Evolutionary conservation across 2,797 vertebrate species (phyloP).

Genomic region (Brachyalestes nurse): DNA sequence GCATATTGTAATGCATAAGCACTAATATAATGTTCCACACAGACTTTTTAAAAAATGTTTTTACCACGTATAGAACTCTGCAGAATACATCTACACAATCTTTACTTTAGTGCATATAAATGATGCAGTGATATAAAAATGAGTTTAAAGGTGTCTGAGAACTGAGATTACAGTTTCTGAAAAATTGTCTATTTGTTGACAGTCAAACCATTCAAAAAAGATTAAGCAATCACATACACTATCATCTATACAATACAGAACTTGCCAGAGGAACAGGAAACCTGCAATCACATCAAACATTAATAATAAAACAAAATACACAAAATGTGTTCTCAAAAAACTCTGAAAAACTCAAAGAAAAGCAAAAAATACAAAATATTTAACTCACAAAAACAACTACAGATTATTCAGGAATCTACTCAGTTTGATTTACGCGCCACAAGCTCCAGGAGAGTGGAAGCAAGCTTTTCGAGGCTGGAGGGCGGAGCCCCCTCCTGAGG

Average conservation of each 20-base stretch:
- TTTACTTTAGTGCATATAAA: no score
- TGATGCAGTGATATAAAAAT: no score
- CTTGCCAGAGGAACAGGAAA: neutral
- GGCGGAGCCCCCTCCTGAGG: slow-evolving; percentile 56
- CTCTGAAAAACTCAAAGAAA: neutral
- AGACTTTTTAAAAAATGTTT: no score
- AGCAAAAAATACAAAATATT: neutral
- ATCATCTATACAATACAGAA: neutral
- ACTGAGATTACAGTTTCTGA: no score
- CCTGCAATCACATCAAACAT: neutral
- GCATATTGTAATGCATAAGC: no score
- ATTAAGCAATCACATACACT: neutral
- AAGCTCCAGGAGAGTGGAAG: slow-evolving; percentile 73
- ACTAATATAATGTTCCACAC: no score
- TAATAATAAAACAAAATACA: neutral
- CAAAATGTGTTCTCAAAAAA: neutral
- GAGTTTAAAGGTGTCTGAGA: no score
- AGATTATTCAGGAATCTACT: neutral
- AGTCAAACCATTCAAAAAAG: neutral
- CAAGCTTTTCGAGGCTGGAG: slow-evolving; percentile 74
- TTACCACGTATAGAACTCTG: no score
- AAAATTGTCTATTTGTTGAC: neutral
- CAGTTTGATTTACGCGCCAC: slow-evolving; percentile 68
- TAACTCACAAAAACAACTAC: slow-evolving; percentile 40
- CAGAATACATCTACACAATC: no score